Percentiles rank a stretch among this genome's conserved stretches.
These are phyloP conservation scores for Peromyscus melanophrys DNA, from an alignment of 2,797 vertebrate species.

Conservation along the genomic window DNA sequence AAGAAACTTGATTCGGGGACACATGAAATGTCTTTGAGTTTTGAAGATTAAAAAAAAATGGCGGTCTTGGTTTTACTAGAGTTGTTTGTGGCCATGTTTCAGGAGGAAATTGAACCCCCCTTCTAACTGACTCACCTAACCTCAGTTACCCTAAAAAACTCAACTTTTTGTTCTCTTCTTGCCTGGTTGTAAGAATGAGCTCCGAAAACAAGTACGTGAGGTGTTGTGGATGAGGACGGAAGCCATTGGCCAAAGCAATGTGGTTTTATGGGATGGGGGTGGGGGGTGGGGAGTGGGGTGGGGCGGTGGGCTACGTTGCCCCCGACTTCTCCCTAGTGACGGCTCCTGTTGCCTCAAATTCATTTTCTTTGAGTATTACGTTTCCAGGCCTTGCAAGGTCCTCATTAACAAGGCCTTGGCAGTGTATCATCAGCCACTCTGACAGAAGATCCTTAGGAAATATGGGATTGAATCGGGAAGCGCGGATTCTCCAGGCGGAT, in stretches of 20 bases:
- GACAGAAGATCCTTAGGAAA: not conserved
- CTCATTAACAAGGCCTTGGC: conserved; percentile 5
- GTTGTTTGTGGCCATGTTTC: conserved; percentile 54
- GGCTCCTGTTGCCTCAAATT: not conserved
- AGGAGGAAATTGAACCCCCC: not conserved
- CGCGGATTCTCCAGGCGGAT: not conserved
- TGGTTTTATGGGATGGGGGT: not conserved
- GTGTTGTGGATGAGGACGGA: not conserved
- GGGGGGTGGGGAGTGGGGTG: no score
- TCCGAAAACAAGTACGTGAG: not conserved
- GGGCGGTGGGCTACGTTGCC: not conserved
- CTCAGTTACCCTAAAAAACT: conserved; percentile 34
- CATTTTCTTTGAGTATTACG: conserved; percentile 48
- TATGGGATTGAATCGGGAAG: conserved; percentile 42
- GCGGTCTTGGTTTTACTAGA: conserved; percentile 19
- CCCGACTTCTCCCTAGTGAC: not conserved
- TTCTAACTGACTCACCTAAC: conserved; percentile 51
- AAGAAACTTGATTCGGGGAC: conserved; percentile 1
- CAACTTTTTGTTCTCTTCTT: conserved; percentile 27
- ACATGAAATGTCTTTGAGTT: not conserved
- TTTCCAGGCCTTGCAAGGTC: not conserved
- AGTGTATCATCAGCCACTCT: conserved; percentile 56
- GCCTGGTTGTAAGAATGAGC: not conserved
- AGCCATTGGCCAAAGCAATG: not conserved
- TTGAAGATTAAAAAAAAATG: not conserved